A percentile compares a stretch with the other conserved stretches of the same genome.
Evolutionary conservation across 2,113 vertebrate species (phyloP).

Genomic region (Gila orcuttii): DNA sequence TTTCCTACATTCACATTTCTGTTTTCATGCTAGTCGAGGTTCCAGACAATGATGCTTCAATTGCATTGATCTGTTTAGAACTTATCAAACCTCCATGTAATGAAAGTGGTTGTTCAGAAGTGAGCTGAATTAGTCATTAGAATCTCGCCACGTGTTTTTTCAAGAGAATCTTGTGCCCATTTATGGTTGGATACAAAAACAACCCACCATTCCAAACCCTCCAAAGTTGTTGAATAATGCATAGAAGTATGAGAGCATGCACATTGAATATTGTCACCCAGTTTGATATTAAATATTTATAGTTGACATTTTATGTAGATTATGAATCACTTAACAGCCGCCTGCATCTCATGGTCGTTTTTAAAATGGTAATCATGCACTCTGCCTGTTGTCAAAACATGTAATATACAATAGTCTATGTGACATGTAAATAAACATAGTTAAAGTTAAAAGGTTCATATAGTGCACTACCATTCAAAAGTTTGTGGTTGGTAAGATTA

Average conservation of each 20-base stretch:
- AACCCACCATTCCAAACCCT: conserved; percentile 36
- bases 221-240: conserved; percentile 50
- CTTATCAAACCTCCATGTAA: conserved; percentile 16
- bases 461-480: not conserved
- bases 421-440: conserved; percentile 44
- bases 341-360: conserved; percentile 25
- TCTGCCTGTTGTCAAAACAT: conserved; percentile 41
- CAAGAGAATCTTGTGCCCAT: conserved; percentile 17
- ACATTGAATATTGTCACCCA: conserved; percentile 46
- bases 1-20: conserved; percentile 7
- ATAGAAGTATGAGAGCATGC: conserved; percentile 36
- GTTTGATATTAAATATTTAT: conserved; percentile 57
- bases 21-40: conserved; percentile 20
- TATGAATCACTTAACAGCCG: conserved; percentile 34
- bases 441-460: conserved; percentile 15
- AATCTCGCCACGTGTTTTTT: conserved; percentile 9
- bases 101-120: conserved; percentile 20
- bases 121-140: conserved; percentile 4
- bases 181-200: conserved; percentile 40
- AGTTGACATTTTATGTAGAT: conserved; percentile 51
- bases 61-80: conserved; percentile 34
- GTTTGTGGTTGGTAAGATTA: not conserved
- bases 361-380: conserved; percentile 41
- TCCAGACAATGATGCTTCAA: conserved; percentile 25
- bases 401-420: conserved; percentile 20